Conservation (phyloP, 1,140 invertebrate species). For the Nomia melanderi region DNA sequence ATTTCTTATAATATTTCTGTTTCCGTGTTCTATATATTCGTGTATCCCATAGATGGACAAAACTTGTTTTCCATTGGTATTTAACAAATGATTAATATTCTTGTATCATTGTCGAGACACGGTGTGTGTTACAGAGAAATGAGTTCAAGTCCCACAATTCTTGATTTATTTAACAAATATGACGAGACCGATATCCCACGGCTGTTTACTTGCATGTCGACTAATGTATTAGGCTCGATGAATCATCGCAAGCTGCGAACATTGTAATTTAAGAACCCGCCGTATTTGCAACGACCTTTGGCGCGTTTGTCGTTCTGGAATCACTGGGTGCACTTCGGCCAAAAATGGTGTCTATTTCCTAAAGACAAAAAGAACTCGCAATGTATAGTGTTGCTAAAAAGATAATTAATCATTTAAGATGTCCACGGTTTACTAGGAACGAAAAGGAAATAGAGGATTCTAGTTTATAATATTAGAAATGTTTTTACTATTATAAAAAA, state of each 20-base stretch:
- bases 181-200: conserved; percentile 42
- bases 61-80: too few species aligned
- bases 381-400: too few species aligned
- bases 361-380: too few species aligned
- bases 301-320: conserved; percentile 25
- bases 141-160: conserved; percentile 12
- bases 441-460: too few species aligned
- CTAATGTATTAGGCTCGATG: conserved; percentile 38
- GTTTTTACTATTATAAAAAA: too few species aligned
- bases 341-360: not conserved
- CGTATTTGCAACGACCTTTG: conserved; percentile 30
- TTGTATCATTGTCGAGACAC: not conserved
- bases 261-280: conserved; percentile 57
- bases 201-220: conserved; percentile 11
- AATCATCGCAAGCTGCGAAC: conserved; percentile 60
- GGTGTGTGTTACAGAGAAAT: not conserved
- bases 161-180: conserved; percentile 40
- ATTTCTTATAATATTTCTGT: too few species aligned
- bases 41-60: too few species aligned
- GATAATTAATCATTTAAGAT: too few species aligned
- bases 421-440: too few species aligned
- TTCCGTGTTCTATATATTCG: too few species aligned
- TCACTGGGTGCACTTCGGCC: not conserved
- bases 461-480: too few species aligned
- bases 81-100: too few species aligned